Evolutionary conservation across 2,113 vertebrate species (phyloP), one percentile per base, ranked within the genome.

Genomic region (Erythrocercus mccallii): DNA sequence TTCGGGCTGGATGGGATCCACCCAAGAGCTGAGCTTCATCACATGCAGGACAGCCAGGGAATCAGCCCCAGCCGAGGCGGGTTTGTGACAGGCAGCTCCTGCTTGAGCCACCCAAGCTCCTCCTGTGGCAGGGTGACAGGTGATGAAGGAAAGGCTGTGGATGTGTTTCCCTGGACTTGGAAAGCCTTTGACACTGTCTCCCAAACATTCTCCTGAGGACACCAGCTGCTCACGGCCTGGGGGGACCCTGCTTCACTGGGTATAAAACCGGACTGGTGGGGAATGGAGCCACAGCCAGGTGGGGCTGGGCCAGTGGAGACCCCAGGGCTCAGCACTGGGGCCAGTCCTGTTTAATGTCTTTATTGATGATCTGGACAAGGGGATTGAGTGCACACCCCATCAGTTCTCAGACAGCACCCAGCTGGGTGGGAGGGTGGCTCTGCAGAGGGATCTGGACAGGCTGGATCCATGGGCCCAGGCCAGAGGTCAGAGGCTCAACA

Each of bases 141-240:
- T 3, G 61, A 12, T 27, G 37, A 37, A 66, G 53, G 31, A 42
- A 35, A 50, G 37, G 12, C 40, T 56, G 21, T 35, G 44, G 31
- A 10, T 68, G 31, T 31, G 25, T 37, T 35, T 66, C 21, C 21
- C 31, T 35, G 37, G 31, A 15, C 5, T 66, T 1, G 22, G 51
- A 22, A 27, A 68, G 21, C 21, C 62, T 58, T 50, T 27, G 31
- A 10, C 37, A 11, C 31, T 11, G 25, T 58, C 3, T 58, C 27
- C 22, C 45, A 37, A 42, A 50, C 31, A 21, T 42, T 44, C 24
- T 85, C 6, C 81, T 40, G 69, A 7, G 44, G 28, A n/a, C 28
- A 15, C 1, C 0, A 1, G 48, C 58, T 54, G 68, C 69, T 28
- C 28, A 28, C 0, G 0, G n/a, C n/a, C 22, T 15, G 40, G 14